Base-by-base conservation (phyloP, 2,113 vertebrate genomes). In the Galbula dea region DNA sequence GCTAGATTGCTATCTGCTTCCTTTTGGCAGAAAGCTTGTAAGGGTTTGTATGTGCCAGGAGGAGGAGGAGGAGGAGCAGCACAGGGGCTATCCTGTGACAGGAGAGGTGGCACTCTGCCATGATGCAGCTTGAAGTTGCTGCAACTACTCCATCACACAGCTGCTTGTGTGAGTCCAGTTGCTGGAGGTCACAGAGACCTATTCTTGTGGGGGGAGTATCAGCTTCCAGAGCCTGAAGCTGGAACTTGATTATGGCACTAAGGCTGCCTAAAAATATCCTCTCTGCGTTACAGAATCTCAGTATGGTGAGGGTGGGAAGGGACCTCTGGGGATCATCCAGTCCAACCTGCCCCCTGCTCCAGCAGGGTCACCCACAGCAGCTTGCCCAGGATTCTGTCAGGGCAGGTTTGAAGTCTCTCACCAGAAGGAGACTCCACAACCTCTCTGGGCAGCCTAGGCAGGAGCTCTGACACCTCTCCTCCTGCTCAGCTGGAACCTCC, bases 1-100 rank as follows among this genome's bases (percentile, higher is more conserved):
- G 67, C 69, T 14, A 4, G 1, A 1, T 2, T 7, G 52, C 41
- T 18, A 9, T 22, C 43, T 5, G 1, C 19, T n/a, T 15, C 3
- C 0, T 1, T 34, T n/a, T 30, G 9, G 6, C 6, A 0, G 1
- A 3, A 14, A 30, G 16, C 26, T 69, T 18, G 24, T 13, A 2
- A 12, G 43, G 68, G 6, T 7, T 37, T n/a, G 7, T 11, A 2
- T 2, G 16, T 19, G 48, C 18, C 26, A 63, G 67, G 26, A 15
- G 30, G 4, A n/a, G 55, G 32, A n/a, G 55, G 32, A 20, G 41
- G 30, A 22, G 15, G 8, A 48, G 49, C 14, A 16, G 52, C 17
- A 3, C 3, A 0, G n/a, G 67, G 19, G 21, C 37, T 55, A 3
- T 24, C 12, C 34, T 26, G 30, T n/a, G 51, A 18, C 32, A 5